Conservation (phyloP, 2,797 vertebrate genomes). For the Myotis pilosus region DNA sequence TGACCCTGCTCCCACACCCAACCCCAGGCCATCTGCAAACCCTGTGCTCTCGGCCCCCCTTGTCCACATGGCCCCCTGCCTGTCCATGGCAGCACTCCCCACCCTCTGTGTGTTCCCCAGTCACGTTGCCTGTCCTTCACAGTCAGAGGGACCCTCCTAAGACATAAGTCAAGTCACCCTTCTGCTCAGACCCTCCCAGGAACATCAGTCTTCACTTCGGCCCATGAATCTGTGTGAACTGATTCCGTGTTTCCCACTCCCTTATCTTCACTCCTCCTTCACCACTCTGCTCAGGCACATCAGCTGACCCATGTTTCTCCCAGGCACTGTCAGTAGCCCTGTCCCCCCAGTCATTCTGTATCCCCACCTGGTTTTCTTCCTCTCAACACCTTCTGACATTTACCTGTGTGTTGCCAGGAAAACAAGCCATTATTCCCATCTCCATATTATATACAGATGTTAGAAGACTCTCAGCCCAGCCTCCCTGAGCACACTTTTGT, state of each 20-base stretch:
- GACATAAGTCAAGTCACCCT: rapidly evolving
- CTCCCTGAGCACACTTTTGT: background rate
- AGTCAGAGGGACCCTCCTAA: background rate
- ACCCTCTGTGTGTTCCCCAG: background rate
- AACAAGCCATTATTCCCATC: too few species aligned
- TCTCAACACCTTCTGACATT: background rate
- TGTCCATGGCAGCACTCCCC: background rate
- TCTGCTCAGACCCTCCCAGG: background rate
- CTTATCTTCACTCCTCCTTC: background rate
- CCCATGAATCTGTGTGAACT: too few species aligned
- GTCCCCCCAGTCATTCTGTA: background rate
- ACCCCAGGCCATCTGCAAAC: background rate
- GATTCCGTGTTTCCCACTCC: background rate
- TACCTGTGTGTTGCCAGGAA: background rate
- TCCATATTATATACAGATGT: rapidly evolving
- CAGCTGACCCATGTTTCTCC: background rate
- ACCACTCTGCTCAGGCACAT: background rate
- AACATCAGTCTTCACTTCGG: background rate
- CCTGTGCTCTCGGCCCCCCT: background rate
- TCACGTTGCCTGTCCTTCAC: background rate
- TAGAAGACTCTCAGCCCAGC: rapidly evolving
- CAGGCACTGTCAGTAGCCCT: rapidly evolving
- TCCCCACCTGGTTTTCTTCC: background rate
- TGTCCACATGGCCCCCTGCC: background rate
- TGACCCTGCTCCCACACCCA: background rate